These are phyloP conservation scores for Drosophila mettleri DNA, from an alignment of 2,888 invertebrate genomes.

Conservation along the genomic window DNA sequence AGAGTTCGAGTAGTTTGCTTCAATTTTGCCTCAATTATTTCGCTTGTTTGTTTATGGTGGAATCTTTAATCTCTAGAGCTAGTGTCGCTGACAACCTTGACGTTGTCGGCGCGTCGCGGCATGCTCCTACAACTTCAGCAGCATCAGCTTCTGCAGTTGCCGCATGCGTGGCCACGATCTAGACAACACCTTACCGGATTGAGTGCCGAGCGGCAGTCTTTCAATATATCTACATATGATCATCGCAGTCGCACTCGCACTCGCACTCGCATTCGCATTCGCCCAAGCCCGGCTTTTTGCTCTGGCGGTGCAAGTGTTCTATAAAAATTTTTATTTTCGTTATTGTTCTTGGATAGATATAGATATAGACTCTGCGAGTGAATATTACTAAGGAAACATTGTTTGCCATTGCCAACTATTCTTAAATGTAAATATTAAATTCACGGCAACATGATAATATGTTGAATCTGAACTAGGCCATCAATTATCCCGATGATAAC, in stretches of 20 bases:
- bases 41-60: constrained; percentile 82
- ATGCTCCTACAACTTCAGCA: constrained; percentile 32
- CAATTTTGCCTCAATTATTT: constrained; percentile 82
- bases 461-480: too few species aligned
- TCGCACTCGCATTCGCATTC: neutral
- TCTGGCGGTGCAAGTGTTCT: constrained; percentile 59
- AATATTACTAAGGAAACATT: neutral
- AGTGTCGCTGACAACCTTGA: constrained; percentile 72
- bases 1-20: constrained; percentile 68
- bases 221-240: constrained; percentile 60
- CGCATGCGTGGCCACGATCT: constrained; percentile 74
- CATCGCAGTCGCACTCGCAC: constrained; percentile 16
- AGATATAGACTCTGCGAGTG: neutral
- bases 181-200: constrained; percentile 65
- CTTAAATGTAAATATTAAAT: neutral
- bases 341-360: constrained; percentile 58
- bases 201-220: constrained; percentile 26
- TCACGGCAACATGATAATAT: too few species aligned
- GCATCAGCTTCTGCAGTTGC: constrained; percentile 44
- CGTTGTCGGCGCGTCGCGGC: constrained; percentile 33
- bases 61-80: constrained; percentile 77
- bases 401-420: neutral
- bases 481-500: neutral
- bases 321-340: constrained; percentile 75
- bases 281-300: constrained; percentile 3